phyloP scores from a whole-genome alignment of 2,797 vertebrate species.

The Alauda arvensis region DNA sequence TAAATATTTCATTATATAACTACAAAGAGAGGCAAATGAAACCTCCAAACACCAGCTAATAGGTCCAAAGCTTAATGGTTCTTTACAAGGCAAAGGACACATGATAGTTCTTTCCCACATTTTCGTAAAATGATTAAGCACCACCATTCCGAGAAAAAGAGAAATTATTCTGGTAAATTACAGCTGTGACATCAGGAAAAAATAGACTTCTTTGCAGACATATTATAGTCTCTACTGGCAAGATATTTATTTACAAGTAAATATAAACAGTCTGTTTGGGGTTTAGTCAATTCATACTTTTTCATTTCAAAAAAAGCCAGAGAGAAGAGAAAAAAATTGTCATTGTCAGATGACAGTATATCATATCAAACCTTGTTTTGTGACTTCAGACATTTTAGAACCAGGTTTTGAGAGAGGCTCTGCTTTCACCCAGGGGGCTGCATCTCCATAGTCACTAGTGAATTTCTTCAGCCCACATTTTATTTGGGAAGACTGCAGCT shows the following conservation, averaged over 20 bases:
- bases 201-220: background rate
- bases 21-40: constrained; percentile 26
- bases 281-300: constrained; percentile 11
- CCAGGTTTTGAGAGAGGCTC: background rate
- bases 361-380: background rate
- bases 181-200: background rate
- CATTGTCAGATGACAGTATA: background rate
- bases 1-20: constrained; percentile 52
- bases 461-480: background rate
- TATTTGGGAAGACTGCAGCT: background rate
- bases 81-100: constrained; percentile 20
- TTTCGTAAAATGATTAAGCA: constrained; percentile 35
- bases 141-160: background rate
- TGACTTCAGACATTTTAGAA: background rate
- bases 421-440: background rate
- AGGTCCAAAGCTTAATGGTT: constrained; percentile 44
- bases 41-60: constrained; percentile 28
- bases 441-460: background rate
- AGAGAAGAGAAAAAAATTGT: background rate
- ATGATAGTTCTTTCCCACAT: constrained; percentile 38
- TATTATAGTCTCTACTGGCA: constrained; percentile 15
- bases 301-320: background rate
- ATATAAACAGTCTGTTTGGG: background rate
- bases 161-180: constrained; percentile 38
- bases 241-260: constrained; percentile 29